phyloP scores from a whole-genome alignment of 64 coral and sea anemone genomes.

The Trachythela sp. region DNA sequence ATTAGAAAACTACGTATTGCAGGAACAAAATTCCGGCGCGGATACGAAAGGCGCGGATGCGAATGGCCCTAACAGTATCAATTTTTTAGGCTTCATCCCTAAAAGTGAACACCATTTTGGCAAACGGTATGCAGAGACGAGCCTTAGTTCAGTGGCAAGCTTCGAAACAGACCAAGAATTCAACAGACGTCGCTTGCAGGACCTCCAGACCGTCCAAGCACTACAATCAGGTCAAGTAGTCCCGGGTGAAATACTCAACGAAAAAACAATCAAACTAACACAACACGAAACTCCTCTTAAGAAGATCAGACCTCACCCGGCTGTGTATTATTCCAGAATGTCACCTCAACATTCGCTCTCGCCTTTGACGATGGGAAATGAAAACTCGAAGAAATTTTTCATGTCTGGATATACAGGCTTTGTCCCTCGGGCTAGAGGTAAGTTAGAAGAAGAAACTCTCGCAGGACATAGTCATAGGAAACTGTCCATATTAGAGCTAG shows the following conservation, averaged over 20 bases:
- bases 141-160: constrained; percentile 57
- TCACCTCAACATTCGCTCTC: constrained; percentile 63
- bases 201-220: constrained; percentile 55
- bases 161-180: constrained; percentile 54
- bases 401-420: constrained; percentile 94
- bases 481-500: too few relatives aligned
- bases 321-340: constrained; percentile 46
- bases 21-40: too few relatives aligned
- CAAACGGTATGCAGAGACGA: constrained; percentile 66
- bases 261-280: constrained; percentile 36
- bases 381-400: constrained; percentile 66
- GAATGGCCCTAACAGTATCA: too few relatives aligned
- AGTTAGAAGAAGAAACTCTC: too few relatives aligned
- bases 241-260: constrained; percentile 38
- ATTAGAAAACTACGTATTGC: too few relatives aligned
- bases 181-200: constrained; percentile 31
- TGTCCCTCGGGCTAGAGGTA: constrained; percentile 73
- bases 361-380: constrained; percentile 54
- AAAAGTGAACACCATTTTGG: constrained; percentile 74
- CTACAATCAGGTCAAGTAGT: constrained; percentile 56
- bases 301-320: constrained; percentile 31
- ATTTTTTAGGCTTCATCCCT: constrained; percentile 61
- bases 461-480: too few relatives aligned
- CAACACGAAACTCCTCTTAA: constrained; percentile 52
- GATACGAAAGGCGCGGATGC: too few relatives aligned